Conservation (phyloP, 2,888 invertebrate genomes). For the Zaprionus bogoriensis region DNA sequence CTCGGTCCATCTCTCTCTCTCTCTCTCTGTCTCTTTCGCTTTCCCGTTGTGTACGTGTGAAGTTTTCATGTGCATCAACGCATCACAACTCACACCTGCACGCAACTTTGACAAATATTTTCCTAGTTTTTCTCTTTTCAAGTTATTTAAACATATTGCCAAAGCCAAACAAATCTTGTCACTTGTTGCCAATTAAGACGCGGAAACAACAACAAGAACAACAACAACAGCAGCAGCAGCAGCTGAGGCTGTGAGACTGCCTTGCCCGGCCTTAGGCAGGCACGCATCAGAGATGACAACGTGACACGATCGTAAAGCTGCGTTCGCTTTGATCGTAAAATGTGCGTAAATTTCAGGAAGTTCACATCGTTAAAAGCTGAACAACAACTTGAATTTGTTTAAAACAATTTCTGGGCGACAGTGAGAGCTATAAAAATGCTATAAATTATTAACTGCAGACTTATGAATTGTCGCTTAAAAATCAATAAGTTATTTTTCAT, state of each 20-base stretch:
- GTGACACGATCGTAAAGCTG: constrained; percentile 33
- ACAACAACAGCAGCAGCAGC: constrained; percentile 10
- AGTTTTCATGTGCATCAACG: not conserved
- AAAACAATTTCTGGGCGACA: constrained; percentile 10
- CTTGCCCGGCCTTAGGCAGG: too few species aligned
- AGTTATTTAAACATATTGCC: constrained; percentile 32
- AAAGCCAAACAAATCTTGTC: constrained; percentile 51
- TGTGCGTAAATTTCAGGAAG: constrained; percentile 18
- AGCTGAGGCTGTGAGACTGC: not conserved
- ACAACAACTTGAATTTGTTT: constrained; percentile 5
- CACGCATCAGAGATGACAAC: constrained; percentile 7
- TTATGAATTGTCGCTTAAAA: constrained; percentile 22
- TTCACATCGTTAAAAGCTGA: constrained; percentile 1
- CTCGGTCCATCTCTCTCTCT: not conserved
- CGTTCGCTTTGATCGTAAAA: constrained; percentile 16
- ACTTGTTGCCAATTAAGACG: constrained; percentile 66
- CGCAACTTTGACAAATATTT: constrained; percentile 41
- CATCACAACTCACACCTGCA: constrained; percentile 46
- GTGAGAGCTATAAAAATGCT: constrained; percentile 18
- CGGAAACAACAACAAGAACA: constrained; percentile 5
- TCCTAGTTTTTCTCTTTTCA: constrained; percentile 2
- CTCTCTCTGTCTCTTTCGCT: not conserved
- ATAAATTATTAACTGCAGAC: constrained; percentile 20
- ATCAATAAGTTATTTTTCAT: not conserved
- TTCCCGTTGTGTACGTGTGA: not conserved